A percentile compares a stretch with the other conserved stretches of the same genome.
Evolutionary conservation across 2,888 invertebrate species (phyloP).

Genomic region (Andrena dorsata): DNA sequence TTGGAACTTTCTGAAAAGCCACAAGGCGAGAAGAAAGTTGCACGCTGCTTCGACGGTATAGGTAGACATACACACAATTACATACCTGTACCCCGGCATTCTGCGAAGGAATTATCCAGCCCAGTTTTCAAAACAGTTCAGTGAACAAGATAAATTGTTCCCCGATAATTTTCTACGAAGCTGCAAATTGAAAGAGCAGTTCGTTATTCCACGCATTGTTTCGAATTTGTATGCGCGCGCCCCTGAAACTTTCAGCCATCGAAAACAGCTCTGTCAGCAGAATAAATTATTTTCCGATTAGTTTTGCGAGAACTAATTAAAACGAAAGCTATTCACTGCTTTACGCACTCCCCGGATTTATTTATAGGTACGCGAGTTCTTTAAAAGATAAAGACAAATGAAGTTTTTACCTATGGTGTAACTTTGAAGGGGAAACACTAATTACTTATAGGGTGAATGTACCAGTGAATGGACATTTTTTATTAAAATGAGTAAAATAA

Average conservation of each 20-base stretch:
- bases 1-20: neutral
- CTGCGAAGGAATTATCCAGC: constrained; percentile 2
- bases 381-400: neutral
- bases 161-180: constrained; percentile 12
- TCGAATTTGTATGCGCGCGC: constrained; percentile 10
- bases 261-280: neutral
- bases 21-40: neutral
- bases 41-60: neutral
- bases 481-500: too few species aligned
- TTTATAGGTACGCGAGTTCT: neutral
- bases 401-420: too few species aligned
- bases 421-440: too few species aligned
- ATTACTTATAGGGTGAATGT: too few species aligned
- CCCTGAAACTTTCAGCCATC: neutral
- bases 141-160: constrained; percentile 15
- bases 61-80: too few species aligned
- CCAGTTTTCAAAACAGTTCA: constrained; percentile 20
- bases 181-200: constrained; percentile 29
- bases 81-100: neutral
- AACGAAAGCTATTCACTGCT: neutral
- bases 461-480: too few species aligned
- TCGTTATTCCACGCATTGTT: constrained; percentile 9
- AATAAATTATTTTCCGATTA: neutral
- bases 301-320: neutral
- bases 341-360: neutral